Evolutionary conservation across 2,113 vertebrate genomes (phyloP), one percentile per base, ranked within the genome.

Genomic region (Castor canadensis): DNA sequence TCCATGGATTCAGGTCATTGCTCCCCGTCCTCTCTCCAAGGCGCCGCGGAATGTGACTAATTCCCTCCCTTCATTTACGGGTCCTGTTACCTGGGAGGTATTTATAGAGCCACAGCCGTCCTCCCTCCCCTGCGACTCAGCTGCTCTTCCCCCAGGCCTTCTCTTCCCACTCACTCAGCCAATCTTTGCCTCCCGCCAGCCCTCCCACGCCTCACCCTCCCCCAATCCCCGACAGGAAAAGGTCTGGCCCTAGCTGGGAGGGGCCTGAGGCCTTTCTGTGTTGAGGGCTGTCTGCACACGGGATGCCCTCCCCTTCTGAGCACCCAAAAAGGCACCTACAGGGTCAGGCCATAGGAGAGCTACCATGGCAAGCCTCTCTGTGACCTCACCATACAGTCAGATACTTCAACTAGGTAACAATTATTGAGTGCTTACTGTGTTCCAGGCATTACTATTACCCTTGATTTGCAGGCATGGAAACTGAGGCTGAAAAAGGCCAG

Each of bases 81-180:
- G 95, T 98, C 98, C 98, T 98, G 97, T 98, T 98, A 98, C 97
- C 95, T 98, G 97, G 95, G 93, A 98, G 95, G 97, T 98, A 98
- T 98, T 98, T 98, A 98, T 97, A 97, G 98, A 73, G n/a, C 3
- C 0, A 84, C 96, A 96, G 94, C 12, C 56, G 87, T 49, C 89
- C 94, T 80, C 88, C 95, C 90, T 49, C 71, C 54, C 72, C 93
- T 20, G 56, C 62, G 20, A 91, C 87, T 95, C 73, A 45, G 81
- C 94, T 32, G 82, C 94, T 92, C 92, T 93, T 92, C 90, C 97
- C 83, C 95, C 80, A 95, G 94, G 94, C 96, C 77, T 76, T 85
- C 96, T 82, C 76, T 96, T 87, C 95, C 80, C 38, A 45, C 82
- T 43, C 43, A n/a, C 82, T 49, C 0, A 0, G 91, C 91, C 95